Evolutionary conservation across 2,797 vertebrate genomes (phyloP).

Genomic region (Manis javanica): DNA sequence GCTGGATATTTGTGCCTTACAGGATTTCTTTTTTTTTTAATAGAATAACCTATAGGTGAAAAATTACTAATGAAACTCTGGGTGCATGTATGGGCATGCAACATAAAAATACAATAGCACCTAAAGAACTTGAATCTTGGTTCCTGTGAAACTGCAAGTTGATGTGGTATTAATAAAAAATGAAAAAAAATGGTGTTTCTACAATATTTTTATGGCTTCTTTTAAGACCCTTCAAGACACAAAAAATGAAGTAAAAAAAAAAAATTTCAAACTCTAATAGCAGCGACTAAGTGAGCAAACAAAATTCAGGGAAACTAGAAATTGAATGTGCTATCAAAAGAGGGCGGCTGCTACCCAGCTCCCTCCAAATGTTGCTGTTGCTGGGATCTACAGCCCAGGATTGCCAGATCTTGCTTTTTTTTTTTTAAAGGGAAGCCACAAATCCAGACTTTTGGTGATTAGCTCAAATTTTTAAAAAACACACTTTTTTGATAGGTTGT

Average conservation of each 20-base stretch:
- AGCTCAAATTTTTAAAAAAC: constrained; percentile 5
- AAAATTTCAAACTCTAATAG: background rate
- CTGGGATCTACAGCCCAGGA: background rate
- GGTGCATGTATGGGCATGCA: too few species aligned
- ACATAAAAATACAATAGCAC: too few species aligned
- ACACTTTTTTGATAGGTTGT: background rate
- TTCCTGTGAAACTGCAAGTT: too few species aligned
- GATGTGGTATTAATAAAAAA: too few species aligned
- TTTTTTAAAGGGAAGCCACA: background rate
- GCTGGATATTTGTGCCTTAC: too few species aligned
- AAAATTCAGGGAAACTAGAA: background rate
- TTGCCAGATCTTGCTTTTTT: background rate
- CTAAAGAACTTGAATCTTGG: too few species aligned
- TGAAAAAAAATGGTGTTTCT: background rate
- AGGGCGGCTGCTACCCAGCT: constrained; percentile 18
- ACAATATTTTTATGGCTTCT: constrained; percentile 32
- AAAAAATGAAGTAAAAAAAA: background rate
- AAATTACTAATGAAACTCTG: too few species aligned
- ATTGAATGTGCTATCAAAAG: constrained; percentile 53
- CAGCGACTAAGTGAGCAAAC: constrained; percentile 44
- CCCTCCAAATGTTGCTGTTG: constrained; percentile 35
- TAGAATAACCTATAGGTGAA: too few species aligned
- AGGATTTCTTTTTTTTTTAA: too few species aligned
- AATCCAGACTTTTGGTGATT: constrained; percentile 27
- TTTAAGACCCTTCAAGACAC: background rate